These are phyloP conservation scores for Molothrus aeneus DNA, from an alignment of 2,797 vertebrate species.

Conservation along the genomic window DNA sequence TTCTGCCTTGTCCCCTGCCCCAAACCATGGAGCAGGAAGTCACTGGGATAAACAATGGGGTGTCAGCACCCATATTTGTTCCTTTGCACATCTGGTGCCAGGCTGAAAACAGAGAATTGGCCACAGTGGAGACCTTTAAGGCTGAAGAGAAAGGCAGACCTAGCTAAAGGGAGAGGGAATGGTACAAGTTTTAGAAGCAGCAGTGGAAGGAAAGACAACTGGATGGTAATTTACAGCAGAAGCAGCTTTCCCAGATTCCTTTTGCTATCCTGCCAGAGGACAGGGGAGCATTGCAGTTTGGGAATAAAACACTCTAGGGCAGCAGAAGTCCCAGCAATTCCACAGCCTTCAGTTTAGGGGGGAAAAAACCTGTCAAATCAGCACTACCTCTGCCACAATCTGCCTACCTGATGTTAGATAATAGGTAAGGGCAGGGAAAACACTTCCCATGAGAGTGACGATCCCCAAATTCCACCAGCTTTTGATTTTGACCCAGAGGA, in stretches of 20 bases:
- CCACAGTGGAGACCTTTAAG: not conserved
- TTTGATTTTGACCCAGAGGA: not conserved
- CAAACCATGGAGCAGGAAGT: not conserved
- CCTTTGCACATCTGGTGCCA: not conserved
- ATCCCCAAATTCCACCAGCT: not conserved
- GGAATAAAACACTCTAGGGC: not conserved
- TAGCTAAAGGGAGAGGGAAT: not conserved
- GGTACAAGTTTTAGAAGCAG: not conserved
- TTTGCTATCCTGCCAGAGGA: not conserved
- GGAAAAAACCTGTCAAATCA: not conserved
- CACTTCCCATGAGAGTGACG: accelerated
- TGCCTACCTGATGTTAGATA: not conserved
- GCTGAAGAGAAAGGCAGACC: not conserved
- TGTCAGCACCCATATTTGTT: accelerated
- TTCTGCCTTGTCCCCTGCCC: not conserved
- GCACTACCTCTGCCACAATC: not conserved
- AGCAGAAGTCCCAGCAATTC: not conserved
- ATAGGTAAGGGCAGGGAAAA: not conserved
- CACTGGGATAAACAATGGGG: not conserved
- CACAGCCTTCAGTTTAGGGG: not conserved
- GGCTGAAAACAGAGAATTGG: not conserved
- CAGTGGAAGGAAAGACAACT: not conserved
- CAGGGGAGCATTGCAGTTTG: not conserved
- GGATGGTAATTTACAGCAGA: not conserved
- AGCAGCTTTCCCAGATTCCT: not conserved